These are phyloP conservation scores for Pollicipes pollicipes DNA, from an alignment of 1,140 invertebrate species.

Conservation along the genomic window DNA sequence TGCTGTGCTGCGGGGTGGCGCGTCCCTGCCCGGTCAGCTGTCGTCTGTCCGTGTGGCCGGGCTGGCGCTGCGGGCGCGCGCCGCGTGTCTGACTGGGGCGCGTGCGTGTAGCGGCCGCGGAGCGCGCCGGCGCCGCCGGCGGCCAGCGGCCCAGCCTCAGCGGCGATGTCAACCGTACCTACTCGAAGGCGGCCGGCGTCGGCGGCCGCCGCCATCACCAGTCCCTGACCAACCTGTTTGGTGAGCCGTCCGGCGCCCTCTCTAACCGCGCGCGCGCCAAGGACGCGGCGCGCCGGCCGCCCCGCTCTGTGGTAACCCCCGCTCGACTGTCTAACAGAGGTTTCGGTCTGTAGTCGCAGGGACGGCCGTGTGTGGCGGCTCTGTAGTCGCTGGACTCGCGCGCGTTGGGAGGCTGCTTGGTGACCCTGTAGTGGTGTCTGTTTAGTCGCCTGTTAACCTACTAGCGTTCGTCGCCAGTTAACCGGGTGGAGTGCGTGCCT, in stretches of 20 bases:
- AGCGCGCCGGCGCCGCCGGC: too few species aligned
- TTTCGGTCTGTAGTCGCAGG: too few species aligned
- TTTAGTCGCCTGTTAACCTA: conserved; percentile 3
- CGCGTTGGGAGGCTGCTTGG: not conserved
- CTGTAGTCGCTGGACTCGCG: not conserved
- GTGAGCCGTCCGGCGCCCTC: not conserved
- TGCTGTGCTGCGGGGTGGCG: too few species aligned
- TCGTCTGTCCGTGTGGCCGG: too few species aligned
- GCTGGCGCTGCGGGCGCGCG: too few species aligned
- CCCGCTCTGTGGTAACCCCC: not conserved
- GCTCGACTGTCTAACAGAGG: not conserved
- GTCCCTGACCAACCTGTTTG: not conserved
- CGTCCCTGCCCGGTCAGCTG: too few species aligned
- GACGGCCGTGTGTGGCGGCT: not conserved
- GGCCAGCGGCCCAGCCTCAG: not conserved
- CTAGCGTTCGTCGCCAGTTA: too few species aligned
- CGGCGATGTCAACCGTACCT: not conserved
- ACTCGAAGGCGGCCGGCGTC: not conserved
- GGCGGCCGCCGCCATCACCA: not conserved
- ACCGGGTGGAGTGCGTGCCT: too few species aligned
- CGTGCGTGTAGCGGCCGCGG: too few species aligned
- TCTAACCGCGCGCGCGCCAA: not conserved
- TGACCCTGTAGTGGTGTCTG: not conserved
- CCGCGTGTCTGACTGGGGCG: too few species aligned
- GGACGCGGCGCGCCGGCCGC: too few species aligned